Conservation (phyloP, 2,113 vertebrate genomes). For the Platysteira castanea region DNA sequence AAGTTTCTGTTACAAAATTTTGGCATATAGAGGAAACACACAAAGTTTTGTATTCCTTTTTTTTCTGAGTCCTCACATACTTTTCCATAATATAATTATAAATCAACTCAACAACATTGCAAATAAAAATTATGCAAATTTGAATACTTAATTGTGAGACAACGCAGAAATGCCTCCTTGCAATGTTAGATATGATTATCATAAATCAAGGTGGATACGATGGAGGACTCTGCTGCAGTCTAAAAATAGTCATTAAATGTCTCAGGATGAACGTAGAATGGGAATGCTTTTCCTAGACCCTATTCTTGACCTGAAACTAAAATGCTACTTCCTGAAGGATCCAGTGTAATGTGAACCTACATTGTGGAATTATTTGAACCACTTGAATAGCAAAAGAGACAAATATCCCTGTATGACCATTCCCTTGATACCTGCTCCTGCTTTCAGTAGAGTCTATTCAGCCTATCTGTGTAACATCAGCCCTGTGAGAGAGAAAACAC, state of each 20-base stretch:
- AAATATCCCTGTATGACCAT: background rate
- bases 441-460: background rate
- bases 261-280: background rate
- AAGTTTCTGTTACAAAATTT: background rate
- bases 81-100: background rate
- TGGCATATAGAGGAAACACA: background rate
- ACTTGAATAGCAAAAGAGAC: background rate
- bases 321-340: background rate
- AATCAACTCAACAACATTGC: background rate
- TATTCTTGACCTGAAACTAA: background rate
- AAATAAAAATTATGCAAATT: background rate
- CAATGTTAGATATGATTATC: background rate
- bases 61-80: background rate
- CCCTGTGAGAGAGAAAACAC: background rate
- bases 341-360: background rate
- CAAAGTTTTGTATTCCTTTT: background rate
- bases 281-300: background rate
- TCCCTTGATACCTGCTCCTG: background rate
- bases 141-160: background rate
- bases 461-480: background rate
- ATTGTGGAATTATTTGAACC: background rate
- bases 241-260: background rate
- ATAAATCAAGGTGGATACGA: background rate
- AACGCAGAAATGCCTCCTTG: background rate
- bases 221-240: background rate